Percentiles rank a stretch among this genome's conserved stretches.
phyloP scores from a whole-genome alignment of 2,113 vertebrate genomes.

The Ophiodon elongatus region DNA sequence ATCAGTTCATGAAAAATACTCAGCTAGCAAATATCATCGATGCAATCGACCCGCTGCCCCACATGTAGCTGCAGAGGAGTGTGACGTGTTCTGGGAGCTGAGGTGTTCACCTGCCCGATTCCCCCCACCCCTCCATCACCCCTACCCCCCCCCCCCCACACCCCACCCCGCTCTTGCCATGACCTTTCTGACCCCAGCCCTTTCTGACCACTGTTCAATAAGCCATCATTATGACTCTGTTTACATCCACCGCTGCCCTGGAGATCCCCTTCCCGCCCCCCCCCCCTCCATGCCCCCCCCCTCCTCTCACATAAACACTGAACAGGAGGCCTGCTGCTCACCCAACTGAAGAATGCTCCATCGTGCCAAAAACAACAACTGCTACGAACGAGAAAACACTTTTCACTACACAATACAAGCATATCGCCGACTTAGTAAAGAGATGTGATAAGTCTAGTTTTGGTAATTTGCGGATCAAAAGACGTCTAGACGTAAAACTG shows the following conservation, averaged over 20 bases:
- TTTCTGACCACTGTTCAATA: constrained; percentile 3
- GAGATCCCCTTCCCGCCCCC: neutral
- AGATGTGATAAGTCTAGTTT: neutral
- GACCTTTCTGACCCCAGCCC: constrained; percentile 42
- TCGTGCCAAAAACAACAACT: constrained; percentile 27
- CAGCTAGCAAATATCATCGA: constrained; percentile 32
- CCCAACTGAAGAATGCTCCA: constrained; percentile 8
- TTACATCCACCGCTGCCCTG: constrained; percentile 10
- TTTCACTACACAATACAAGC: neutral
- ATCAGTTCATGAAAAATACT: constrained; percentile 65
- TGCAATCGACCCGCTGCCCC: constrained; percentile 54
- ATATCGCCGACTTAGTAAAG: neutral
- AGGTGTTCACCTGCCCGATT: neutral
- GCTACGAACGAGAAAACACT: neutral
- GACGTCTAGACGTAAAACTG: neutral
- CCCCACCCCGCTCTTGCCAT: neutral
- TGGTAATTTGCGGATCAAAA: neutral
- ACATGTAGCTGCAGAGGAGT: constrained; percentile 40
- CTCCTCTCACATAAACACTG: constrained; percentile 14
- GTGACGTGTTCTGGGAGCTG: neutral
- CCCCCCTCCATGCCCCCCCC: neutral
- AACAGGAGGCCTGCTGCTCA: constrained; percentile 15
- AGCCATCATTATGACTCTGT: constrained; percentile 33
- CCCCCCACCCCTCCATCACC: neutral
- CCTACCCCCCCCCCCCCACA: neutral